Evolutionary conservation across 2,113 vertebrate species (phyloP).

Genomic region (Cricetomys ansorgei): DNA sequence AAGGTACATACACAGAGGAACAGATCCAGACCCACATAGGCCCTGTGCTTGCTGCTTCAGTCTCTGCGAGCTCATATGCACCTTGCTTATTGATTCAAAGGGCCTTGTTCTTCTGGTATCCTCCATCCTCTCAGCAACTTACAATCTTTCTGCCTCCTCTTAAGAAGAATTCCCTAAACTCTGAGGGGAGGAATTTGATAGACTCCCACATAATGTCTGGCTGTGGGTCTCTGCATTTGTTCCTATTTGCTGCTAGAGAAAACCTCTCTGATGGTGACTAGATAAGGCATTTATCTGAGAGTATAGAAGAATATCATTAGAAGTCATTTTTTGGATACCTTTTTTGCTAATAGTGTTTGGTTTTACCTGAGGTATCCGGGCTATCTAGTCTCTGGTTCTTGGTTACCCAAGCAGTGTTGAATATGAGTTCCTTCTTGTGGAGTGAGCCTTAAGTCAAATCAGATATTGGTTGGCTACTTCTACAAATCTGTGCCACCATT

Average conservation of each 20-base stretch:
- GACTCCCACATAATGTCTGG: background rate
- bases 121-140: background rate
- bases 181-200: background rate
- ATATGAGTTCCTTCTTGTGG: background rate
- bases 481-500: background rate
- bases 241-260: background rate
- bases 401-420: background rate
- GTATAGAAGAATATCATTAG: background rate
- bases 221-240: background rate
- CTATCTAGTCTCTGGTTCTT: background rate
- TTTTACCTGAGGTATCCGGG: background rate
- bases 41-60: background rate
- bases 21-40: background rate
- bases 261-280: background rate
- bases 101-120: background rate
- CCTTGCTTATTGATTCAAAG: background rate
- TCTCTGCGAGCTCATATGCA: background rate
- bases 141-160: background rate
- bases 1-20: background rate
- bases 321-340: background rate
- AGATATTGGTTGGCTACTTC: background rate
- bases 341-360: background rate
- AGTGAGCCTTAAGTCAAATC: background rate
- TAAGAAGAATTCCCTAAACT: background rate
- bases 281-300: background rate